A percentile compares a stretch with the other conserved stretches of the same genome.
These are phyloP conservation scores for Alosa alosa DNA, from an alignment of 2,113 vertebrate genomes.

Conservation along the genomic window DNA sequence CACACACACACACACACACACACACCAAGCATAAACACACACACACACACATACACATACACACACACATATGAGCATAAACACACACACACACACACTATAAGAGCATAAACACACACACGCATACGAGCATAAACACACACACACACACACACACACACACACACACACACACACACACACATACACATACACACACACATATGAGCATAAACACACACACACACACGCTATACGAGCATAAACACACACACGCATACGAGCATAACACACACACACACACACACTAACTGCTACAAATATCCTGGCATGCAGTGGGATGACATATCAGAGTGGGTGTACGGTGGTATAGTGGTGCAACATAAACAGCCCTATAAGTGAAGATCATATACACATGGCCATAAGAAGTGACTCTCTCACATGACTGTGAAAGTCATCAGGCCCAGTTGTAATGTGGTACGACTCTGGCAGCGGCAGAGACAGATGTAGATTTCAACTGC, in stretches of 20 bases:
- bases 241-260: background rate
- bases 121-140: background rate
- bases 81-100: background rate
- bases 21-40: conserved; percentile 1
- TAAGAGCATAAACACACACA: no score
- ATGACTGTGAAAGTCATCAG: conserved; percentile 16
- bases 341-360: no score
- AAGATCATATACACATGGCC: background rate
- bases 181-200: background rate
- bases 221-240: background rate
- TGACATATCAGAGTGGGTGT: background rate
- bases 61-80: background rate
- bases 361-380: background rate
- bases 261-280: background rate
- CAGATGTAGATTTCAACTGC: no score
- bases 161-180: background rate
- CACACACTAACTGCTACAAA: background rate
- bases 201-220: background rate
- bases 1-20: background rate
- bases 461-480: background rate
- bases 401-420: background rate
- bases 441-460: background rate
- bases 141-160: background rate
- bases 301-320: background rate
- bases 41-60: background rate